Evolutionary conservation across 2,113 vertebrate genomes (phyloP).

Genomic region (Varanus salvator): DNA sequence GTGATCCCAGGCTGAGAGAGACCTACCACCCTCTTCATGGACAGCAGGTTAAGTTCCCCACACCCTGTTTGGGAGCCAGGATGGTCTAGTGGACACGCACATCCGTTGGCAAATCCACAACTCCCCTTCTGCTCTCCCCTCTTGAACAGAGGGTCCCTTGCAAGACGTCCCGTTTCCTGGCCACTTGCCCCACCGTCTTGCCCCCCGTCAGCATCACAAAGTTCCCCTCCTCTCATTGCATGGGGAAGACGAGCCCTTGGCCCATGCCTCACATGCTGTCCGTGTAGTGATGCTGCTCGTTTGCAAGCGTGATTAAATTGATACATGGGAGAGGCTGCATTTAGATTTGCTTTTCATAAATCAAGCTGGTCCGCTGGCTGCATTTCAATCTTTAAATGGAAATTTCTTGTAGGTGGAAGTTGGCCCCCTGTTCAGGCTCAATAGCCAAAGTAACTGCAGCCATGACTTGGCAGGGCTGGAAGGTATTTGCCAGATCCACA

Average conservation of each 20-base stretch:
- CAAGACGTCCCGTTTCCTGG: neutral
- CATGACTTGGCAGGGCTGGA: neutral
- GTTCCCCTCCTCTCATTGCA: neutral
- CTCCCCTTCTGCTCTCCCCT: too few relatives aligned
- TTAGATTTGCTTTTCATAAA: neutral
- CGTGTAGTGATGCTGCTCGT: constrained; percentile 38
- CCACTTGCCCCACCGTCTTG: too few relatives aligned
- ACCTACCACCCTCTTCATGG: too few relatives aligned
- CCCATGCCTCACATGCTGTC: neutral
- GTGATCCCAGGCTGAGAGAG: neutral
- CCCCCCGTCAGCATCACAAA: too few relatives aligned
- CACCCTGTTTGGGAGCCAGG: too few relatives aligned
- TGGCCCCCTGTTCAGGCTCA: neutral
- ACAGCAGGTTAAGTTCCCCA: too few relatives aligned
- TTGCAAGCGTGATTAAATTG: constrained; percentile 33
- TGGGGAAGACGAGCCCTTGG: neutral
- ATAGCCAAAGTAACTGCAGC: neutral
- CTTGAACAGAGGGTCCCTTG: neutral
- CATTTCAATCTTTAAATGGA: neutral
- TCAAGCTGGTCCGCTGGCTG: neutral
- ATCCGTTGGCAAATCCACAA: too few relatives aligned
- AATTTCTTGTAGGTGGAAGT: too few relatives aligned
- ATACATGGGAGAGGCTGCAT: neutral
- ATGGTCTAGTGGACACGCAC: too few relatives aligned
- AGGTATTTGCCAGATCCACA: too few relatives aligned